Evolutionary conservation across 2,888 invertebrate species (phyloP).

Genomic region (Odontothrips loti): DNA sequence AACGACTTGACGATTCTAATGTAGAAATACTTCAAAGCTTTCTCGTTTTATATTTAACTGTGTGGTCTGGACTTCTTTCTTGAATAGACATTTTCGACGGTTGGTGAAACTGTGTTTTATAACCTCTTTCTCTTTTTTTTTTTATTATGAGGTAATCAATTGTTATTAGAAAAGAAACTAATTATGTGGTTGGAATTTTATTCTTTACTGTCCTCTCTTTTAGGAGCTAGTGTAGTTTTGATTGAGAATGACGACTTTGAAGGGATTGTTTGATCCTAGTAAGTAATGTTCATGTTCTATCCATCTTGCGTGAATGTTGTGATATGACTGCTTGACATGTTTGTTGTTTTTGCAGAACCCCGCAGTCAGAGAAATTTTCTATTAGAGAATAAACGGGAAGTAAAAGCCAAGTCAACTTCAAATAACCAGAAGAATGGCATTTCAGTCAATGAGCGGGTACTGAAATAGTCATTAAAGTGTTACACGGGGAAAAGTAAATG

Average conservation of each 20-base stretch:
- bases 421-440: neutral
- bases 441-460: neutral
- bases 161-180: no score
- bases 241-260: neutral
- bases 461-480: neutral
- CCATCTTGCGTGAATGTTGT: neutral
- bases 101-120: neutral
- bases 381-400: neutral
- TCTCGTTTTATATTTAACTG: neutral
- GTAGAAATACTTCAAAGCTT: neutral
- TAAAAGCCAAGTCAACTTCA: neutral
- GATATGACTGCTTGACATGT: neutral
- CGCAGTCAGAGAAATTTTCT: neutral
- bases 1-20: neutral
- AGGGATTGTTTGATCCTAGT: constrained; percentile 4
- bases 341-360: neutral
- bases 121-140: neutral
- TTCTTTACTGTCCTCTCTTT: no score
- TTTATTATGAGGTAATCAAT: neutral
- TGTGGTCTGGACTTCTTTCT: neutral
- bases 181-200: no score
- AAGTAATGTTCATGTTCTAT: neutral
- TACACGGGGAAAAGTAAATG: neutral
- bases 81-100: neutral
- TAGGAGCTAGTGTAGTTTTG: no score